Percentiles rank a stretch among this genome's conserved stretches.
Evolutionary conservation across 2,797 vertebrate species (phyloP).

Genomic region (Hydrolagus colliei): DNA sequence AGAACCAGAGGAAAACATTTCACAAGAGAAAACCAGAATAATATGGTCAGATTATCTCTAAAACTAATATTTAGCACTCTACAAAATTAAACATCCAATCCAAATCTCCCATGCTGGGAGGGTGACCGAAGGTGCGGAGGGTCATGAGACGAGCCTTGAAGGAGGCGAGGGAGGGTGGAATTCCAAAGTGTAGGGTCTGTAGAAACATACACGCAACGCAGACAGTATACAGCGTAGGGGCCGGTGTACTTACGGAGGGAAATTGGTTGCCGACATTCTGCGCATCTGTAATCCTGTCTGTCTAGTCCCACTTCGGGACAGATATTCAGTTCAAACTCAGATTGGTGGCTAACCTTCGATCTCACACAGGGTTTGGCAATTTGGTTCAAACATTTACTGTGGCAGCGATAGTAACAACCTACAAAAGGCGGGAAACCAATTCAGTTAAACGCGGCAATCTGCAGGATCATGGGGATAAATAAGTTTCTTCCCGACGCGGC

Average conservation of each 20-base stretch:
- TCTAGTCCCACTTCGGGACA: conserved; percentile 88
- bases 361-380: conserved; percentile 86
- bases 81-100: no score
- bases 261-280: conserved; percentile 80
- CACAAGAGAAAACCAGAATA: no score
- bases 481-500: not conserved
- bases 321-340: conserved; percentile 89
- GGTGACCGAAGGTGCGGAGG: no score
- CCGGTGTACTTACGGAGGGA: conserved; percentile 76
- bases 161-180: no score
- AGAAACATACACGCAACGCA: no score
- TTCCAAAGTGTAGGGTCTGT: no score
- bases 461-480: not conserved
- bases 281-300: conserved; percentile 90
- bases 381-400: conserved; percentile 91
- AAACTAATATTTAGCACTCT: no score
- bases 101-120: no score
- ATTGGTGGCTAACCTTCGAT: conserved; percentile 92
- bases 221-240: no score
- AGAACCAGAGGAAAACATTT: no score
- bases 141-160: no score
- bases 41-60: no score
- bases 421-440: not conserved
- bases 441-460: conserved; percentile 3
- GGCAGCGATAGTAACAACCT: conserved; percentile 93